phyloP scores from a whole-genome alignment of 1,140 invertebrate genomes.

The Drosophila ananassae region DNA sequence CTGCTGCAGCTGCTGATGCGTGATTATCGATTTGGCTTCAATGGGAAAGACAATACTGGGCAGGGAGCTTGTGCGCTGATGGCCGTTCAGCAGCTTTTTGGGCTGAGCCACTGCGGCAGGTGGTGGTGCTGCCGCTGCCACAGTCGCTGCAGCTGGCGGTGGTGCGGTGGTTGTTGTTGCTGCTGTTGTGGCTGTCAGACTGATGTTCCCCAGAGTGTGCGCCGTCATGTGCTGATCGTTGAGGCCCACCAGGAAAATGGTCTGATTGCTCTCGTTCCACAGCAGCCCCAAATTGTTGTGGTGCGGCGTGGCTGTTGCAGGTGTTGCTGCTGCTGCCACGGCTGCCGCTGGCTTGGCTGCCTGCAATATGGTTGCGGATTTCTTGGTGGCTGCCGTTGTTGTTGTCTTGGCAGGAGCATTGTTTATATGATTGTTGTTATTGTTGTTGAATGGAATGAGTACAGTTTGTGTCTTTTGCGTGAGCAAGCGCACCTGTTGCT shows the following conservation, averaged over 20 bases:
- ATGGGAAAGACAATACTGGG: slow-evolving; percentile 80
- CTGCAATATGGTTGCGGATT: slow-evolving; percentile 32
- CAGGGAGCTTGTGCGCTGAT: slow-evolving; percentile 78
- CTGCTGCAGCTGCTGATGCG: slow-evolving; percentile 70
- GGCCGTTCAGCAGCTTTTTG: slow-evolving; percentile 79
- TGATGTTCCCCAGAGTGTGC: slow-evolving; percentile 77
- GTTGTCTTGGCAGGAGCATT: slow-evolving; percentile 54
- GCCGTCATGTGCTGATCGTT: slow-evolving; percentile 83
- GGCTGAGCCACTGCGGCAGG: slow-evolving; percentile 21
- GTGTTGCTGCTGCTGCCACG: slow-evolving; percentile 12
- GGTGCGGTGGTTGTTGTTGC: slow-evolving; percentile 34
- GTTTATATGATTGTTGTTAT: slow-evolving; percentile 44
- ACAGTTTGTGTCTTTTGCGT: slow-evolving; percentile 84
- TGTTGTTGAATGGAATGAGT: slow-evolving; percentile 83
- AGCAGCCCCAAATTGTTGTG: slow-evolving; percentile 76
- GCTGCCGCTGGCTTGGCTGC: slow-evolving; percentile 34
- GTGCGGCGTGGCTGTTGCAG: slow-evolving; percentile 46
- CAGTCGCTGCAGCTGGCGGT: slow-evolving; percentile 17
- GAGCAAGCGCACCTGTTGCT: slow-evolving; percentile 69
- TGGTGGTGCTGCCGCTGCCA: background rate
- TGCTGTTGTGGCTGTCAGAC: slow-evolving; percentile 67
- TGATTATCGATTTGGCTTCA: slow-evolving; percentile 73
- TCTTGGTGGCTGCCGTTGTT: slow-evolving; percentile 25
- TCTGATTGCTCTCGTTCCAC: slow-evolving; percentile 83
- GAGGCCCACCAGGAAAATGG: slow-evolving; percentile 78